Conservation (phyloP, 2,888 invertebrate genomes). For the Acronicta alni region DNA sequence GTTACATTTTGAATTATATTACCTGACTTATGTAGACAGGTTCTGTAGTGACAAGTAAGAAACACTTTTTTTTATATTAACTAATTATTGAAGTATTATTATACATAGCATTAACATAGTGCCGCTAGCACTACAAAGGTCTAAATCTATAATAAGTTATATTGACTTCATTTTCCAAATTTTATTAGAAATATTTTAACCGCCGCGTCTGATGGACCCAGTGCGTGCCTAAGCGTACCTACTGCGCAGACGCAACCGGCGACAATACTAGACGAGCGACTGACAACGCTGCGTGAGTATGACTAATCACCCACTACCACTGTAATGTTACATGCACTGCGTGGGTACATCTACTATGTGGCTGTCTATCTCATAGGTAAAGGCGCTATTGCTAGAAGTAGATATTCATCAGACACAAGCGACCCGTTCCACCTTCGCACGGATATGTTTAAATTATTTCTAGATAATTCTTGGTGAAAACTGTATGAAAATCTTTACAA, state of each 20-base stretch:
- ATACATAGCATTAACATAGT: too few relatives aligned
- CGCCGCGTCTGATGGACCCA: constrained; percentile 1
- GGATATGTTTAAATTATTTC: too few relatives aligned
- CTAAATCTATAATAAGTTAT: too few relatives aligned
- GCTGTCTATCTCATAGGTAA: not conserved
- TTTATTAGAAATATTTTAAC: not conserved
- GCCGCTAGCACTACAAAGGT: too few relatives aligned
- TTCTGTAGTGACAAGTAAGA: not conserved
- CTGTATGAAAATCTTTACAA: too few relatives aligned
- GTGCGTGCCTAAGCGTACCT: constrained; percentile 26
- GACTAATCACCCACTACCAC: constrained; percentile 50
- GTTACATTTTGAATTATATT: not conserved
- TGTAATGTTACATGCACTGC: constrained; percentile 12
- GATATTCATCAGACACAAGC: too few relatives aligned
- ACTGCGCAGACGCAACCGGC: constrained; percentile 41
- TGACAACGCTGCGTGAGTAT: constrained; percentile 57
- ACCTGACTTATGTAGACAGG: not conserved
- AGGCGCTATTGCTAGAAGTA: constrained; percentile 3
- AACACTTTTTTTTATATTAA: too few relatives aligned
- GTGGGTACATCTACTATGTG: constrained; percentile 2
- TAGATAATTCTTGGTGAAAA: too few relatives aligned
- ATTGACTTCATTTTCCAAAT: too few relatives aligned
- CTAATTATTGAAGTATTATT: too few relatives aligned
- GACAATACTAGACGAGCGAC: constrained; percentile 47
- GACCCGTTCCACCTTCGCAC: too few relatives aligned